A percentile compares a stretch with the other conserved stretches of the same genome.
These are phyloP conservation scores for Choristoneura rosaceana DNA, from an alignment of 2,888 invertebrate species.

Conservation along the genomic window DNA sequence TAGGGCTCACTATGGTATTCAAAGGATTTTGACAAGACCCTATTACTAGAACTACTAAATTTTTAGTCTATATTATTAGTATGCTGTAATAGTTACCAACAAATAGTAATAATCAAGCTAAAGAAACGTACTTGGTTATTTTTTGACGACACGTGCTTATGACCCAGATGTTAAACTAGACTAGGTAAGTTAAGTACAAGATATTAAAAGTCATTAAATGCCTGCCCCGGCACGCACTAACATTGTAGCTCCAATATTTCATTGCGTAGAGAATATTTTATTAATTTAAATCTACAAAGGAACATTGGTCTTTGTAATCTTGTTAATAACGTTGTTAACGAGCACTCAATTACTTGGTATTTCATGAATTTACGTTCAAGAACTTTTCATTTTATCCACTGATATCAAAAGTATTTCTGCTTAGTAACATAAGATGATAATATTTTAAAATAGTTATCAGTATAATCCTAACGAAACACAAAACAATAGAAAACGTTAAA, in stretches of 20 bases:
- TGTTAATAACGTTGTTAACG: background rate
- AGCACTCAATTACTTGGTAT: background rate
- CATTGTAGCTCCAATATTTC: slow-evolving; percentile 10
- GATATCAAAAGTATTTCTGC: background rate
- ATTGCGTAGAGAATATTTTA: background rate
- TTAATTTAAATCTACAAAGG: slow-evolving; percentile 1
- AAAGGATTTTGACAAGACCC: no score
- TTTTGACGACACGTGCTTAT: slow-evolving; percentile 42
- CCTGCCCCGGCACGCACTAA: slow-evolving; percentile 49
- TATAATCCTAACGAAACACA: background rate
- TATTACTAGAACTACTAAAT: no score
- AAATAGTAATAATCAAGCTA: no score
- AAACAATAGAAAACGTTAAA: background rate
- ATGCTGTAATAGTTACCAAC: no score
- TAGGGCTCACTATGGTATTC: background rate
- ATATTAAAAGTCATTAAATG: slow-evolving; percentile 63
- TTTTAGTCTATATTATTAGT: no score
- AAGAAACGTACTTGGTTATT: no score
- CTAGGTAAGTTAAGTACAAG: slow-evolving; percentile 45
- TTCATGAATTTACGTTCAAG: background rate
- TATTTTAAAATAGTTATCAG: background rate
- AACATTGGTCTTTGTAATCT: background rate
- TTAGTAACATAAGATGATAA: background rate
- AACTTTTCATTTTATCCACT: background rate
- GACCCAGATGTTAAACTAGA: slow-evolving; percentile 50